phyloP scores from a whole-genome alignment of 2,888 invertebrate genomes.

The Drepanosiphum platanoidis region DNA sequence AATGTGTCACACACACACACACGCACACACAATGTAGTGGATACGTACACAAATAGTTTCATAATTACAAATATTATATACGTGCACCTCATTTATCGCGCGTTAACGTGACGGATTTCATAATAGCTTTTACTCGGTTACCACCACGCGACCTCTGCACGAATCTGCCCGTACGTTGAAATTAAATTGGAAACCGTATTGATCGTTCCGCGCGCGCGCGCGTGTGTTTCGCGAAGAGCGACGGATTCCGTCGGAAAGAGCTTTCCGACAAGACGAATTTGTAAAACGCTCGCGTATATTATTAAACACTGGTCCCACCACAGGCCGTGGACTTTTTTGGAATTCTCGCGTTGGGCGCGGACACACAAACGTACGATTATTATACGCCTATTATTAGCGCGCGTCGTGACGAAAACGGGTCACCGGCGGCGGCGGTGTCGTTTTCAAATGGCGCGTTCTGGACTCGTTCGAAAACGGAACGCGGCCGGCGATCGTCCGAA shows the following conservation, averaged over 20 bases:
- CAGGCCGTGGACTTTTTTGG: slow-evolving; percentile 23
- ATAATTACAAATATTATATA: neutral
- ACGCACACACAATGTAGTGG: neutral
- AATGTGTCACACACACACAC: no score
- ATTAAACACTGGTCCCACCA: no score
- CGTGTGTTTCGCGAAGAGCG: no score
- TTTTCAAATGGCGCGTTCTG: neutral
- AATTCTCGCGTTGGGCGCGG: neutral
- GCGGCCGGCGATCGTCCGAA: neutral
- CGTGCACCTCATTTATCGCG: neutral
- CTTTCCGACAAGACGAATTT: no score
- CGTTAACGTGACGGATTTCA: neutral
- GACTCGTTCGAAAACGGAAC: neutral
- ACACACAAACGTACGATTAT: neutral
- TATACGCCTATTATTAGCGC: slow-evolving; percentile 29
- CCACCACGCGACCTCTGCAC: no score
- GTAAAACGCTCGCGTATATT: no score
- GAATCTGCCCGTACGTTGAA: neutral
- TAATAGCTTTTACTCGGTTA: no score
- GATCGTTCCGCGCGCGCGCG: no score
- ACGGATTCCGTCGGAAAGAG: no score
- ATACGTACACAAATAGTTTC: neutral
- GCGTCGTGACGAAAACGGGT: slow-evolving; percentile 6
- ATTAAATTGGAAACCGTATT: neutral
- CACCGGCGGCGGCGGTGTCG: neutral